Evolutionary conservation across 2,113 vertebrate genomes (phyloP), one percentile per base, ranked within the genome.

Genomic region (Phylloscopus trochiloides): DNA sequence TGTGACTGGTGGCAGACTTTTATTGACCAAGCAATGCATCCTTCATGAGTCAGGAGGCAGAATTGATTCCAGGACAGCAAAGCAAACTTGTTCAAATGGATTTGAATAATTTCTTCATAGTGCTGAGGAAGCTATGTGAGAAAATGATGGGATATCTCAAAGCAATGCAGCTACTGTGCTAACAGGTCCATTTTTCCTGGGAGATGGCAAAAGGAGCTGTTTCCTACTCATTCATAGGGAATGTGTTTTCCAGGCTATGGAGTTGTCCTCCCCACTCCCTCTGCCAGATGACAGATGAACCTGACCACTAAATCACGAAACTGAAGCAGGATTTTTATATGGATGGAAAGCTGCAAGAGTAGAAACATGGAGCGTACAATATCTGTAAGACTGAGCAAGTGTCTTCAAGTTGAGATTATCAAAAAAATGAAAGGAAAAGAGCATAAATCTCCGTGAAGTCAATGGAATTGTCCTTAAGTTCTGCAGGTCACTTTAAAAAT

Each of bases 321-420:
- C 19, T 7, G 24, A 38, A 61, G 34, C 2, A 26, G 5, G 0
- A 6, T 62, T 81, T 81, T 71, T 9, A 19, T 24, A 29, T 12
- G 4, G 32, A 42, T 72, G 34, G 16, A 59, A 86, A 76, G 6
- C 19, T 10, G 32, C 61, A 25, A 73, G 20, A 57, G 50, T 48
- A 59, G 25, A 72, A 87, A 63, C 8, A 62, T 0, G 0, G 52
- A 57, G 3, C 36, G 28, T 13, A 43, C 12, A 6, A 7, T 52
- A 34, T 29, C n/a, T 52, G 10, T 73, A 48, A 21, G 21, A 43
- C 8, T 22, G 3, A 93, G 8, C 14, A 77, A 59, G 4, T 19
- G 4, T 29, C 21, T 77, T 70, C 18, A 36, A 14, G 5, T 47
- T 1, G 2, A 42, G 6, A 36, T 59, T 40, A 54, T 14, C 0